These are phyloP conservation scores for Furnarius figulus DNA, from an alignment of 2,113 vertebrate genomes.

Conservation along the genomic window DNA sequence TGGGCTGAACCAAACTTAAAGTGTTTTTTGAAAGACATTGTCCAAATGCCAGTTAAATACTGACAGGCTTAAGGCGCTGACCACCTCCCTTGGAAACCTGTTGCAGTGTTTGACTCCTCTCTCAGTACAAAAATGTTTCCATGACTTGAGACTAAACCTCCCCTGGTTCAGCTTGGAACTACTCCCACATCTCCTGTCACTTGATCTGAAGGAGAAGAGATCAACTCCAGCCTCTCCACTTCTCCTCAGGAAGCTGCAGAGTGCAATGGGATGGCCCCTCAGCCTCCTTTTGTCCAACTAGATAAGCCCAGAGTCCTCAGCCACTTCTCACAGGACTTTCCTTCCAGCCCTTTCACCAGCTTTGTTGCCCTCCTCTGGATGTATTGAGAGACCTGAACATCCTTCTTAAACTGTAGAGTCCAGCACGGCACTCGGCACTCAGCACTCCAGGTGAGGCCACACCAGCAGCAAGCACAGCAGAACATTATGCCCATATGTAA, in stretches of 20 bases:
- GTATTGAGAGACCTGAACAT: not conserved
- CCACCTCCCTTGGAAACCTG: not conserved
- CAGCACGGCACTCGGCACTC: fast-evolving
- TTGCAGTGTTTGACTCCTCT: not conserved
- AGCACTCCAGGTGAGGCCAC: not conserved
- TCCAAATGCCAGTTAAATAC: not conserved
- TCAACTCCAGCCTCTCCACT: not conserved
- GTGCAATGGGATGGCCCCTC: not conserved
- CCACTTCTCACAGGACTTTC: not conserved
- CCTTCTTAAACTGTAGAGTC: no score
- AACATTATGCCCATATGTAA: not conserved
- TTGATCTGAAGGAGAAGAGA: not conserved
- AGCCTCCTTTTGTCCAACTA: not conserved
- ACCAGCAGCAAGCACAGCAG: not conserved
- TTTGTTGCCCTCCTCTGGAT: not conserved
- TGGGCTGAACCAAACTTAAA: not conserved
- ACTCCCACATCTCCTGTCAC: not conserved
- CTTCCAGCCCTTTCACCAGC: not conserved
- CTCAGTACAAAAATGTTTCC: not conserved
- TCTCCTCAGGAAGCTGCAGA: not conserved
- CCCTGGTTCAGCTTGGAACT: not conserved
- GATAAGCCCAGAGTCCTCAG: not conserved
- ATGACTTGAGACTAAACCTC: fast-evolving
- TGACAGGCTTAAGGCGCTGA: not conserved
- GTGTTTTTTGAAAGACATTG: not conserved